Evolutionary conservation across 2,888 invertebrate genomes (phyloP).

Genomic region (Octonoba sinensis): DNA sequence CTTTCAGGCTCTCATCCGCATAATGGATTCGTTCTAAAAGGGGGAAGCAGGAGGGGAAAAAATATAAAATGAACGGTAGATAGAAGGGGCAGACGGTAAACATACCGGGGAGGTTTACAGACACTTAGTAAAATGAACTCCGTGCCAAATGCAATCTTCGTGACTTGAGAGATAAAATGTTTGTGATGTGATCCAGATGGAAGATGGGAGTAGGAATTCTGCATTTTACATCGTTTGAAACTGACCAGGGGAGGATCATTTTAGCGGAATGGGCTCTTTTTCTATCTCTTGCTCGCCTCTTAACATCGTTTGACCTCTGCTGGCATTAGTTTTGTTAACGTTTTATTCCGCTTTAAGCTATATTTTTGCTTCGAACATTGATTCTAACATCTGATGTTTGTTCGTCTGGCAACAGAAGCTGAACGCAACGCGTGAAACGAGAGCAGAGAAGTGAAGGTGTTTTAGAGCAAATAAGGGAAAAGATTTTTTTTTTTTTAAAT

Average conservation of each 20-base stretch:
- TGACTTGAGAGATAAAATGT: constrained; percentile 57
- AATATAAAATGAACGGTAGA: constrained; percentile 17
- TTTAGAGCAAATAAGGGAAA: too few relatives aligned
- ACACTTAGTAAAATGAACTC: constrained; percentile 62
- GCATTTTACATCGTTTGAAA: constrained; percentile 54
- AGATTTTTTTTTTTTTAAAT: too few relatives aligned
- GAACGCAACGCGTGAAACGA: too few relatives aligned
- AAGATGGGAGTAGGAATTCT: constrained; percentile 9
- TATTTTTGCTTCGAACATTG: neutral
- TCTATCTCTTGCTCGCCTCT: neutral
- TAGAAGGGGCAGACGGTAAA: constrained; percentile 19
- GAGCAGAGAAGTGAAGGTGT: too few relatives aligned
- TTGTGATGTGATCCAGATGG: constrained; percentile 53
- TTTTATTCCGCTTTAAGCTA: neutral
- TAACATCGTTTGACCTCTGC: constrained; percentile 46
- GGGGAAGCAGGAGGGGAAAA: neutral
- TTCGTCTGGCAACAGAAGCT: too few relatives aligned
- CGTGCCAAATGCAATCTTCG: constrained; percentile 59
- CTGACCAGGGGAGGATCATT: constrained; percentile 41
- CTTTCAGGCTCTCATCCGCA: constrained; percentile 43
- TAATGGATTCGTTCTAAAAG: constrained; percentile 37
- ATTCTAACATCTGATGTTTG: too few relatives aligned
- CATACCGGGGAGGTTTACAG: constrained; percentile 42
- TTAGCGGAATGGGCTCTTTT: constrained; percentile 5
- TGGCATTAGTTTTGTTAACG: constrained; percentile 15